A percentile compares a stretch with the other conserved stretches of the same genome.
phyloP scores from a whole-genome alignment of 2,797 vertebrate species.

The Loriculus beryllinus region DNA sequence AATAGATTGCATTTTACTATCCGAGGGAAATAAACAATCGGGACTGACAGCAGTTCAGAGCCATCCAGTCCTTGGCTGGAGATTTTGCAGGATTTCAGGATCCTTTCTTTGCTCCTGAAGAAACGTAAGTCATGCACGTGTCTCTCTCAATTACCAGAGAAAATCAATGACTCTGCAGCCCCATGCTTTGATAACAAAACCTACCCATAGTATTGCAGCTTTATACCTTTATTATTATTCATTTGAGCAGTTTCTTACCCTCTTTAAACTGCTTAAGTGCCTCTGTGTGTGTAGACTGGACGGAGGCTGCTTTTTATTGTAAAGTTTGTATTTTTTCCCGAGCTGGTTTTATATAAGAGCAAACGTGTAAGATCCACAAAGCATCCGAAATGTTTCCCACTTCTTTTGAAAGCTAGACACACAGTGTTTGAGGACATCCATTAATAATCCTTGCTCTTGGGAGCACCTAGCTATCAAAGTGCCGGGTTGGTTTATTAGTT shows the following conservation, averaged over 20 bases:
- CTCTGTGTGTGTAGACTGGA: background rate
- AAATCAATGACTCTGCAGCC: constrained; percentile 29
- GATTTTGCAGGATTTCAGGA: background rate
- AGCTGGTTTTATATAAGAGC: background rate
- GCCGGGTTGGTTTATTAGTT: constrained; percentile 69
- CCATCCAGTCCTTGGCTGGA: background rate
- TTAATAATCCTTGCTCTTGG: constrained; percentile 56
- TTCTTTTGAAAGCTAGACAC: background rate
- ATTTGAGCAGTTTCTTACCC: background rate
- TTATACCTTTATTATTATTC: constrained; percentile 31
- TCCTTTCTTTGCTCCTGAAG: background rate
- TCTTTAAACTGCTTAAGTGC: background rate
- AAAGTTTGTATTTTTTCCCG: background rate
- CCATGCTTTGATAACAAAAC: background rate
- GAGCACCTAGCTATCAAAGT: constrained; percentile 34
- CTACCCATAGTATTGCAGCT: background rate
- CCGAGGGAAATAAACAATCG: background rate
- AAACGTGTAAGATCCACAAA: background rate
- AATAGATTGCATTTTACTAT: background rate
- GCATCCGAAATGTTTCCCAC: constrained; percentile 23
- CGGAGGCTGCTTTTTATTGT: background rate
- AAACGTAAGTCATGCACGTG: background rate
- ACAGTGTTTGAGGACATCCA: constrained; percentile 43
- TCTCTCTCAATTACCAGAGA: background rate
- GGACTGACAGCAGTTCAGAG: background rate